phyloP scores from a whole-genome alignment of 2,113 vertebrate genomes.

The Drymodes brunneopygia region DNA sequence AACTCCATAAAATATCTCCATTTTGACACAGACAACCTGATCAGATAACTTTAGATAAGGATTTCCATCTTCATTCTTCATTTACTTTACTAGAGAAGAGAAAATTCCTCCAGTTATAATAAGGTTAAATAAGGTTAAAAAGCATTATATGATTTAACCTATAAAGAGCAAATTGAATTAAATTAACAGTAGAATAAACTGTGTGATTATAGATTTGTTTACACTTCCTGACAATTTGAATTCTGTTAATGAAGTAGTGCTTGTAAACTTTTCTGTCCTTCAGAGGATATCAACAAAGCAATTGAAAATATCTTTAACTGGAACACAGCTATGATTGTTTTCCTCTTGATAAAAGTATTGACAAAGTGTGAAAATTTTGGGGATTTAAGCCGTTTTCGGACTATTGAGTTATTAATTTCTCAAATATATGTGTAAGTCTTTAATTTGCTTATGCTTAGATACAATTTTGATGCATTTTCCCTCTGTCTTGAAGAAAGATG shows the following conservation, averaged over 20 bases:
- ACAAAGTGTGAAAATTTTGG: neutral
- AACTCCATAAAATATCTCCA: neutral
- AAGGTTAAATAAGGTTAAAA: neutral
- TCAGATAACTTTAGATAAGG: neutral
- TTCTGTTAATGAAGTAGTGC: neutral
- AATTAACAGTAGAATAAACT: neutral
- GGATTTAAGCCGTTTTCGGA: neutral
- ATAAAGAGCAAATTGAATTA: neutral
- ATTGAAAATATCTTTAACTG: neutral
- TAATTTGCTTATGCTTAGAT: neutral
- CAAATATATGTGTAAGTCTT: neutral
- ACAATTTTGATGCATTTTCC: neutral
- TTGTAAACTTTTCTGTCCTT: neutral
- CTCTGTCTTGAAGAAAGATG: neutral
- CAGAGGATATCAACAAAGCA: neutral
- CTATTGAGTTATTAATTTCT: neutral
- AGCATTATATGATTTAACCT: accelerated
- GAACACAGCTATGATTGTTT: neutral
- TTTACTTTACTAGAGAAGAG: neutral
- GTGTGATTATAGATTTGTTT: neutral
- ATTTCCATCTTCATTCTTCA: neutral
- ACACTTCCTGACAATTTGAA: neutral
- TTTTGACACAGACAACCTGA: neutral
- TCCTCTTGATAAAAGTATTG: neutral
- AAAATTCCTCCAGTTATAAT: neutral